These are phyloP conservation scores for Agonopterix alstromeriana DNA, from an alignment of 2,888 invertebrate genomes.

Conservation along the genomic window DNA sequence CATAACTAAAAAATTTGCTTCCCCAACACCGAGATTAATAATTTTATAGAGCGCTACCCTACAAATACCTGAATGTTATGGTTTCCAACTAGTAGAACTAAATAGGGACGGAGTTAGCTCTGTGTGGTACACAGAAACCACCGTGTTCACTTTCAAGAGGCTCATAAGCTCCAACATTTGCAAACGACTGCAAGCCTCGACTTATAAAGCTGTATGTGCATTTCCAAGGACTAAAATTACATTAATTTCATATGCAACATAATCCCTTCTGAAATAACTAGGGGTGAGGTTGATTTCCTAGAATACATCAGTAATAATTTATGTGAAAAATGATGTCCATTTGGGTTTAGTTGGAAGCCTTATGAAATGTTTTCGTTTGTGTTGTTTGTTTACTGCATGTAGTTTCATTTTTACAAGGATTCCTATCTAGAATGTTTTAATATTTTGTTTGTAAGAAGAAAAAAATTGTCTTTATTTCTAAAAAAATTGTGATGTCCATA, in stretches of 20 bases:
- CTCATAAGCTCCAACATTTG: background rate
- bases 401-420: background rate
- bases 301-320: constrained; percentile 11
- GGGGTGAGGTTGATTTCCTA: constrained; percentile 7
- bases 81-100: too few relatives aligned
- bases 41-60: too few relatives aligned
- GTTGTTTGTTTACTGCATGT: background rate
- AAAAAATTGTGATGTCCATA: too few relatives aligned
- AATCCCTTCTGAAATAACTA: constrained; percentile 10
- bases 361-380: constrained; percentile 1
- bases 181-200: constrained; percentile 1
- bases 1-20: too few relatives aligned
- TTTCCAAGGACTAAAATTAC: constrained; percentile 10
- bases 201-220: constrained; percentile 3
- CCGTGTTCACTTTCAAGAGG: too few relatives aligned
- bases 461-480: too few relatives aligned
- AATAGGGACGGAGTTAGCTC: too few relatives aligned
- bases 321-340: constrained; percentile 10
- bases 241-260: constrained; percentile 13
- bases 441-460: too few relatives aligned
- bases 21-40: too few relatives aligned
- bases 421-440: too few relatives aligned
- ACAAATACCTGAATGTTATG: too few relatives aligned
- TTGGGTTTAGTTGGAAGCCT: constrained; percentile 3
- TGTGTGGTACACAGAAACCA: too few relatives aligned